phyloP scores from a whole-genome alignment of 2,888 invertebrate genomes.

The Bellardia bayeri region DNA sequence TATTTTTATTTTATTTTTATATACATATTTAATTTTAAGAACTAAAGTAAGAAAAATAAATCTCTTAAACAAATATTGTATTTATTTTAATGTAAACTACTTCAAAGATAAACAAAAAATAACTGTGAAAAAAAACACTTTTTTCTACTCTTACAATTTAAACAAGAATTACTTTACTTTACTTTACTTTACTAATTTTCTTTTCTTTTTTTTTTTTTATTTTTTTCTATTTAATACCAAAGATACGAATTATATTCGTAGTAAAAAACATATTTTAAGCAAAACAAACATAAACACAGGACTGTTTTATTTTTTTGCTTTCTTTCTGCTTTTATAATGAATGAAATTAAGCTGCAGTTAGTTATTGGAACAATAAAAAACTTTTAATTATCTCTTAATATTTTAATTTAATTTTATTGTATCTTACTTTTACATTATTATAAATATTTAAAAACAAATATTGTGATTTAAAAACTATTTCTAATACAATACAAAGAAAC shows the following conservation, averaged over 20 bases:
- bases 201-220: constrained; percentile 37
- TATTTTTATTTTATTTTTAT: constrained; percentile 46
- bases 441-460: constrained; percentile 32
- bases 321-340: constrained; percentile 5
- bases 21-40: constrained; percentile 45
- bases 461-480: constrained; percentile 66
- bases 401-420: constrained; percentile 31
- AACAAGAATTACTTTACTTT: constrained; percentile 11
- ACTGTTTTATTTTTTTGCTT: constrained; percentile 69
- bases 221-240: constrained; percentile 72
- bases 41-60: constrained; percentile 40
- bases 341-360: constrained; percentile 26
- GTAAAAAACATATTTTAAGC: constrained; percentile 71
- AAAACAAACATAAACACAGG: constrained; percentile 49
- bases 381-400: not conserved
- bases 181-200: not conserved
- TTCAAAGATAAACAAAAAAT: constrained; percentile 56
- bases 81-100: constrained; percentile 63
- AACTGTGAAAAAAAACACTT: constrained; percentile 64
- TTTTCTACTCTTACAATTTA: constrained; percentile 57
- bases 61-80: constrained; percentile 64
- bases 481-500: constrained; percentile 53
- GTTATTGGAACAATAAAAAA: not conserved
- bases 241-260: constrained; percentile 76
- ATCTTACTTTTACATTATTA: not conserved